Percentiles rank a stretch among this genome's conserved stretches.
These are phyloP conservation scores for Abscondita cerata DNA, from an alignment of 2,888 invertebrate genomes.

Conservation along the genomic window DNA sequence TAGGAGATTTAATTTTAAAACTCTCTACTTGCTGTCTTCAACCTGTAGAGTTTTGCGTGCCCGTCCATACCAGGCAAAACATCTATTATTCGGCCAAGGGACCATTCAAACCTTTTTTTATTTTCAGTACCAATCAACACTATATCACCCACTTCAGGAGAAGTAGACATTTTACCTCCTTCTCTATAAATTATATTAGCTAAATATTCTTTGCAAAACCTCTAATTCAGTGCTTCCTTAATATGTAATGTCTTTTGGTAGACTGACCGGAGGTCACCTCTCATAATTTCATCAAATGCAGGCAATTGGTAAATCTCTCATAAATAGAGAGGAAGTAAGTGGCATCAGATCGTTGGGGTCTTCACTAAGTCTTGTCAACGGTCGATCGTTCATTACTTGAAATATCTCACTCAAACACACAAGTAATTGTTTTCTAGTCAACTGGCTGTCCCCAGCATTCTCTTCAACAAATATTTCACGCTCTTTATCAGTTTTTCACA, in stretches of 20 bases:
- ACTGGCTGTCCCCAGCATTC: background rate
- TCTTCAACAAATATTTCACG: background rate
- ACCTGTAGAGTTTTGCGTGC: too few species aligned
- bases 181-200: too few species aligned
- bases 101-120: background rate
- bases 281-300: background rate
- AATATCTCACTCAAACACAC: background rate
- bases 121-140: too few species aligned
- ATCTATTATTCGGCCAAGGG: too few species aligned
- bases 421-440: background rate
- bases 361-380: slow-evolving; percentile 3
- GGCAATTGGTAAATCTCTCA: background rate
- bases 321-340: background rate
- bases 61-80: too few species aligned
- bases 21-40: too few species aligned
- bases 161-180: too few species aligned
- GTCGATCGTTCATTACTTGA: background rate
- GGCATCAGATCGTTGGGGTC: slow-evolving; percentile 1
- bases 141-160: too few species aligned
- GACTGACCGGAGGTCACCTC: too few species aligned
- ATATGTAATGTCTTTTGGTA: background rate
- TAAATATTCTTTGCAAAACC: too few species aligned
- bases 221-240: background rate
- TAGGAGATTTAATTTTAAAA: too few species aligned
- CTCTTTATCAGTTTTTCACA: background rate